Percentiles rank a stretch among this genome's conserved stretches.
Conservation (phyloP, 2,888 invertebrate species). For the Tiliacea citrago region DNA sequence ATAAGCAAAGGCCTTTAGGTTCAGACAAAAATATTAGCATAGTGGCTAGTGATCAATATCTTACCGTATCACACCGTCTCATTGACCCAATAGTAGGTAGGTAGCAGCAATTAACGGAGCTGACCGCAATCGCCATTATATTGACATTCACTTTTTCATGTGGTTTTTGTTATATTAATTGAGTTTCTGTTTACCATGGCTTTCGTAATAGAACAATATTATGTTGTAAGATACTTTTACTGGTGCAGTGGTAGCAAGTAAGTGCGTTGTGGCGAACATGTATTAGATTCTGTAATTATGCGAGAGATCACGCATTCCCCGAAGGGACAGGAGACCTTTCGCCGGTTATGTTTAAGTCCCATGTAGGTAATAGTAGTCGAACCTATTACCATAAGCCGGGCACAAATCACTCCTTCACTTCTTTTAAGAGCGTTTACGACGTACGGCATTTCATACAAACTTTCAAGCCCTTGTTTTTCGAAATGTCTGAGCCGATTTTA, state of each 20-base stretch:
- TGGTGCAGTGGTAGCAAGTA: not conserved
- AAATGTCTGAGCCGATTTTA: too few relatives aligned
- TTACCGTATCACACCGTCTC: constrained; percentile 33
- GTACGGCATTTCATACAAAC: too few relatives aligned
- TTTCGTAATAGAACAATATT: constrained; percentile 42
- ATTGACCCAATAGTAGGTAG: constrained; percentile 47
- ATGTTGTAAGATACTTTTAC: constrained; percentile 45
- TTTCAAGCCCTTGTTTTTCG: too few relatives aligned
- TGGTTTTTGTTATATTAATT: constrained; percentile 57
- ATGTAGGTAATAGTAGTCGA: too few relatives aligned
- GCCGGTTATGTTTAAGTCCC: not conserved
- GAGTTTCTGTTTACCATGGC: constrained; percentile 50
- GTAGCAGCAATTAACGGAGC: constrained; percentile 41
- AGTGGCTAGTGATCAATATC: constrained; percentile 9
- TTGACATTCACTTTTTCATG: constrained; percentile 62
- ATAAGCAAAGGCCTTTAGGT: not conserved
- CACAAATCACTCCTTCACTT: not conserved
- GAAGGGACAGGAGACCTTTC: not conserved
- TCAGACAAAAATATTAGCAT: constrained; percentile 7
- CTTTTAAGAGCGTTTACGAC: too few relatives aligned
- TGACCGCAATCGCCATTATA: constrained; percentile 49
- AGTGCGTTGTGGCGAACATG: constrained; percentile 41
- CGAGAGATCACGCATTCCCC: not conserved
- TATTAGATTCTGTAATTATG: not conserved
- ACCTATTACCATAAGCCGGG: not conserved